Evolutionary conservation across 1,140 invertebrate species (phyloP).

Genomic region (Lethrus apterus): DNA sequence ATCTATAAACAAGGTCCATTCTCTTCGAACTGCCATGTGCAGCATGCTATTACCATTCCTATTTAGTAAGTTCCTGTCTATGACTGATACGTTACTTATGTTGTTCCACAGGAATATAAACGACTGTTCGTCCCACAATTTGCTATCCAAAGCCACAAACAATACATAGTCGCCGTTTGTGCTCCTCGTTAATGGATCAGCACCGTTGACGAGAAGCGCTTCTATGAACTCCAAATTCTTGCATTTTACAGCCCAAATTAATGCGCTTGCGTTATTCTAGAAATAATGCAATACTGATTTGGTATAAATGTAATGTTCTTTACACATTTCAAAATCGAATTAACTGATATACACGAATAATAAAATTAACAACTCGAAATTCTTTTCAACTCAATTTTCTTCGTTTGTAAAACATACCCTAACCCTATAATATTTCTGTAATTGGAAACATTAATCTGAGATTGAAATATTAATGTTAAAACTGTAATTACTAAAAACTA

Average conservation of each 20-base stretch:
- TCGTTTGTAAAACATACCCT: too few species aligned
- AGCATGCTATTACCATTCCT: constrained; percentile 35
- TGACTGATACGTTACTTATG: constrained; percentile 18
- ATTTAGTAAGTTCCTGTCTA: constrained; percentile 34
- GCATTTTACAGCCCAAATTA: constrained; percentile 38
- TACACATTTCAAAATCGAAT: neutral
- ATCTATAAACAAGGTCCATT: constrained; percentile 35
- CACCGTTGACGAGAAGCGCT: constrained; percentile 32
- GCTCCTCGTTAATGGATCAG: constrained; percentile 32
- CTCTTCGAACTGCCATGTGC: constrained; percentile 34
- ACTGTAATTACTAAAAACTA: too few species aligned
- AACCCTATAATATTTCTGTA: too few species aligned
- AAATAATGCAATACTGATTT: neutral
- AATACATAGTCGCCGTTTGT: constrained; percentile 36
- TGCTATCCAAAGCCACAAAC: constrained; percentile 34
- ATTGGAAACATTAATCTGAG: too few species aligned
- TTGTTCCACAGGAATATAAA: constrained; percentile 37
- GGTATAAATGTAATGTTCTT: neutral
- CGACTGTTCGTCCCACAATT: constrained; percentile 35
- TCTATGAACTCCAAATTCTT: constrained; percentile 38
- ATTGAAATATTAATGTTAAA: too few species aligned
- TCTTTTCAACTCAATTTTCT: too few species aligned
- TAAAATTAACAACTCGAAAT: too few species aligned
- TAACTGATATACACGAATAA: too few species aligned
- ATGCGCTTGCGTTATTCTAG: constrained; percentile 35